Evolutionary conservation across 53 echinoderm and acorn worm genomes (phyloP), one percentile per base, ranked within the genome.

Genomic region (Crossaster papposus): DNA sequence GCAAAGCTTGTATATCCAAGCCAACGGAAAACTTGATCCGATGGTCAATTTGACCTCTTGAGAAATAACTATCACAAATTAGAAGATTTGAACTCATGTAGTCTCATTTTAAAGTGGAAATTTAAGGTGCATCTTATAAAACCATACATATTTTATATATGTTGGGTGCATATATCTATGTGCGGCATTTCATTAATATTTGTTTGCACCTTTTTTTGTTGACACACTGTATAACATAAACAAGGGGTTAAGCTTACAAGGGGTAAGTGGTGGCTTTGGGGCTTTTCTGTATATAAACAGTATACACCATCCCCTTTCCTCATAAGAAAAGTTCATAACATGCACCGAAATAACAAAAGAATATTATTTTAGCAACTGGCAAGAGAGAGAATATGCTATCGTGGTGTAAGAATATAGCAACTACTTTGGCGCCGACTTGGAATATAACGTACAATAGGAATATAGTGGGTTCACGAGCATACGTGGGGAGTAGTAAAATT

Each of bases 361-460:
- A 71, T 26, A 84, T 13, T 15, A 65, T 71, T 30, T 71, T 70
- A 72, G 71, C 44, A 84, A 72, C 51, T 84, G 84, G 84, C 84
- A 84, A 84, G 84, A 84, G 83, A 70, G 23, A 64, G n/a, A n/a
- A n/a, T n/a, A 28, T 17, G 30, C 28, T 17, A 26, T 32, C 24
- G 24, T n/a, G 24, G 81, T 62, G 62, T 54, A 15, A 55, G 9
- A 81, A 30, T 30, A 13, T 54, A 30, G 68, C 28, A 68, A 68
- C 68, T 26, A 68, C 58, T 58, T 14, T 22, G 26, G 28, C 22
- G 28, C 5, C 22, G 26, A 20, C 28, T 68, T 11, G 24, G 10
- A 68, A 68, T 10, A n/a, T 44, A 28, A 29, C 22, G 68, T 23
- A 68, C 68, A 26, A 26, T 0, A 11, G 68, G 28, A n/a, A 7